Percentiles rank a stretch among this genome's conserved stretches.
phyloP scores from a whole-genome alignment of 2,797 vertebrate genomes.

The Saguinus oedipus region DNA sequence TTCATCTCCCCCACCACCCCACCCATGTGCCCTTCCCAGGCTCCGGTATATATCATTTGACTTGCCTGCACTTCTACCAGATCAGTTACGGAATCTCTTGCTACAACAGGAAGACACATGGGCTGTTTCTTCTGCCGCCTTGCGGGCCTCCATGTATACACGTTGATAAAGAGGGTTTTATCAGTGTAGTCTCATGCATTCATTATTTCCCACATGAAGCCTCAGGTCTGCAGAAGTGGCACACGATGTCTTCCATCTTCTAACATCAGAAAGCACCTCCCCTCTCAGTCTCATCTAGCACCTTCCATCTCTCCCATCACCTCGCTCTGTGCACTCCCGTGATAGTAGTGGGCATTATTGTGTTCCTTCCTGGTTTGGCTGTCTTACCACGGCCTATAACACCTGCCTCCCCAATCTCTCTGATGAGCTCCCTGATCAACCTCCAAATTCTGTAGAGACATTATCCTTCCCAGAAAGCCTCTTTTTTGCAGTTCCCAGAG shows the following conservation, averaged over 20 bases:
- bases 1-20: not conserved
- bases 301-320: accelerated
- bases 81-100: not conserved
- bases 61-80: accelerated
- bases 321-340: accelerated
- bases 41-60: not conserved
- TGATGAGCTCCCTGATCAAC: not conserved
- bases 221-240: not conserved
- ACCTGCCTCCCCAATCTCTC: not conserved
- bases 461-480: not conserved
- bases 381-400: accelerated
- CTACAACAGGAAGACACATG: accelerated
- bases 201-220: not conserved
- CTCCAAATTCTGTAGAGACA: not conserved
- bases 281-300: not conserved
- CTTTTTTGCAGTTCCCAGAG: not conserved
- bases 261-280: accelerated
- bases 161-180: not conserved
- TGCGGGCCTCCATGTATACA: no score
- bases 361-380: not conserved
- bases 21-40: not conserved
- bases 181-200: accelerated
- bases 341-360: accelerated
- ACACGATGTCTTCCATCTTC: accelerated
- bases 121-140: not conserved